Evolutionary conservation across 2,797 vertebrate species (phyloP).

Genomic region (Pitangus sulphuratus): DNA sequence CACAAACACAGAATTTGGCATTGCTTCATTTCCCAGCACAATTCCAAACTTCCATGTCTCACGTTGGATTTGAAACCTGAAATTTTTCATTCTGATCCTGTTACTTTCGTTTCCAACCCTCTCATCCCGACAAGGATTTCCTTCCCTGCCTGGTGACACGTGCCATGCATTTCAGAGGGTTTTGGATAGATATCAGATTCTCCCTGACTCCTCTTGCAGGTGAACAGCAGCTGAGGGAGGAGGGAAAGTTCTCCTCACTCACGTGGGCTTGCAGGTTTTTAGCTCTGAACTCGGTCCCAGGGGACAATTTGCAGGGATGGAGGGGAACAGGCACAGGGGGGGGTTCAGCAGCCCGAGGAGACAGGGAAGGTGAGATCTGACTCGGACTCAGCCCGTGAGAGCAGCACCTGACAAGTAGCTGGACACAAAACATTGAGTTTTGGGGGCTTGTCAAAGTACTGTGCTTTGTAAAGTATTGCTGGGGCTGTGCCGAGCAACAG

Average conservation of each 20-base stretch:
- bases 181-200: accelerated
- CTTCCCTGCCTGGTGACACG: accelerated
- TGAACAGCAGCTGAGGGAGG: background rate
- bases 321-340: background rate
- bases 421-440: background rate
- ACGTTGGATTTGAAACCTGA: accelerated
- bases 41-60: background rate
- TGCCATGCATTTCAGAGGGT: accelerated
- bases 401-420: accelerated
- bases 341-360: background rate
- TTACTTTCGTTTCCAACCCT: background rate
- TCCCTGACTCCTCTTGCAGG: background rate
- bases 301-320: background rate
- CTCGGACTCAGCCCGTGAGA: accelerated
- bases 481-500: background rate
- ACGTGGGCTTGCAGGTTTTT: accelerated
- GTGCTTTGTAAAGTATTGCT: background rate
- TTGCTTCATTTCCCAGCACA: background rate
- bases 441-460: background rate
- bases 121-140: accelerated
- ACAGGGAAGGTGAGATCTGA: background rate
- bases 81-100: background rate
- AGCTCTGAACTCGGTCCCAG: background rate
- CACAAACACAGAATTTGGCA: background rate
- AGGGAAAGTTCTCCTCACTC: background rate